phyloP scores from a whole-genome alignment of 2,888 invertebrate species.

The Drosophila subquinaria region DNA sequence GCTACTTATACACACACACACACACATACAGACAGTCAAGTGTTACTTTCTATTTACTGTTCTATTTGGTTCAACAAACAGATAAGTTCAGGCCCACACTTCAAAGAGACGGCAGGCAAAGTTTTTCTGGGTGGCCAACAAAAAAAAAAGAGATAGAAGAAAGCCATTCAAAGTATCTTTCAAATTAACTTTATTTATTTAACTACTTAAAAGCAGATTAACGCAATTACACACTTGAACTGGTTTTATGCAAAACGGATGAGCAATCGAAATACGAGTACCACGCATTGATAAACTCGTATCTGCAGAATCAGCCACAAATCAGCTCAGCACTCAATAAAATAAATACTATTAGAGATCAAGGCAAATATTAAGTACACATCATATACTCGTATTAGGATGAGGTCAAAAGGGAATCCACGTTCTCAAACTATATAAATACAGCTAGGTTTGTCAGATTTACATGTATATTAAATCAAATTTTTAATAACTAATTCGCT shows the following conservation, averaged over 20 bases:
- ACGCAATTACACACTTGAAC: constrained; percentile 84
- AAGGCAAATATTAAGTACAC: background rate
- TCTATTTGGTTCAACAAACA: constrained; percentile 33
- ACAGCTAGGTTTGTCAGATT: no score
- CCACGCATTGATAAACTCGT: constrained; percentile 1
- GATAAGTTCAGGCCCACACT: constrained; percentile 53
- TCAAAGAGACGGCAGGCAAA: constrained; percentile 57
- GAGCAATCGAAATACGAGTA: constrained; percentile 34
- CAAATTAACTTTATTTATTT: constrained; percentile 85
- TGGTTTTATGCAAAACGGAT: constrained; percentile 73
- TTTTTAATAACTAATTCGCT: no score
- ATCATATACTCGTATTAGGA: background rate
- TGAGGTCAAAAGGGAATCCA: no score
- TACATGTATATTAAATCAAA: no score
- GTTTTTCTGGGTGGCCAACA: constrained; percentile 41
- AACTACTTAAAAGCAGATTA: constrained; percentile 85
- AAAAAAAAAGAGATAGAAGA: constrained; percentile 31
- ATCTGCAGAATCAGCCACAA: constrained; percentile 36
- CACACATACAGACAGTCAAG: constrained; percentile 32
- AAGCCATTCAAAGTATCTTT: constrained; percentile 69
- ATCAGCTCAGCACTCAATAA: constrained; percentile 8
- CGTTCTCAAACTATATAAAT: no score
- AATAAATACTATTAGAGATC: background rate
- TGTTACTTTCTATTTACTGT: constrained; percentile 52
- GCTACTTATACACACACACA: constrained; percentile 33